A percentile compares a stretch with the other conserved stretches of the same genome.
These are phyloP conservation scores for Sebastes diploproa DNA, from an alignment of 2,797 vertebrate genomes.

Conservation along the genomic window DNA sequence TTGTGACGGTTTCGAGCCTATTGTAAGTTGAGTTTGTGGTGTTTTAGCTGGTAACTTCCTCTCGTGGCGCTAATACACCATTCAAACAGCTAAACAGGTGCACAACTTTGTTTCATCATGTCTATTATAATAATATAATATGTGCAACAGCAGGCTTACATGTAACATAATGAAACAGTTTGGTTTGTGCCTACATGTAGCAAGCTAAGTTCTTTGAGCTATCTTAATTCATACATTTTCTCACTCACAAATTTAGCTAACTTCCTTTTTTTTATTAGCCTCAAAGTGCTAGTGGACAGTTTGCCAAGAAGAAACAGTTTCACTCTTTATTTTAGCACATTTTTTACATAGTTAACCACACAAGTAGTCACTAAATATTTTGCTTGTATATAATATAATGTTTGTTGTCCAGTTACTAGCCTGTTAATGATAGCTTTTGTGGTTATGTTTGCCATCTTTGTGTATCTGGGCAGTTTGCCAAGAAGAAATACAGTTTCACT, in stretches of 20 bases:
- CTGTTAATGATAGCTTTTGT: neutral
- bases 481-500: neutral
- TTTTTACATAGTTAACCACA: neutral
- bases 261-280: conserved; percentile 11
- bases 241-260: neutral
- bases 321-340: neutral
- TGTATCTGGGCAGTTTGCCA: neutral
- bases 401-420: neutral
- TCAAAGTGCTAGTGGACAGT: neutral
- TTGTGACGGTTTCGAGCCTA: neutral
- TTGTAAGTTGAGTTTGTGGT: neutral
- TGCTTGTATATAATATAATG: too few species aligned
- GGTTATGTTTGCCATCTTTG: neutral
- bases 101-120: neutral
- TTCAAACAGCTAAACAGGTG: neutral
- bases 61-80: neutral
- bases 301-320: neutral
- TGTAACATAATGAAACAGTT: neutral
- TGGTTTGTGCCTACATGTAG: neutral
- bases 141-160: neutral
- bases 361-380: neutral
- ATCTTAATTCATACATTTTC: neutral
- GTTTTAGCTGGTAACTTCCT: conserved; percentile 23
- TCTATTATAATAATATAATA: neutral
- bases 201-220: neutral